These are phyloP conservation scores for Ciconia boyciana DNA, from an alignment of 2,113 vertebrate species.

Conservation along the genomic window DNA sequence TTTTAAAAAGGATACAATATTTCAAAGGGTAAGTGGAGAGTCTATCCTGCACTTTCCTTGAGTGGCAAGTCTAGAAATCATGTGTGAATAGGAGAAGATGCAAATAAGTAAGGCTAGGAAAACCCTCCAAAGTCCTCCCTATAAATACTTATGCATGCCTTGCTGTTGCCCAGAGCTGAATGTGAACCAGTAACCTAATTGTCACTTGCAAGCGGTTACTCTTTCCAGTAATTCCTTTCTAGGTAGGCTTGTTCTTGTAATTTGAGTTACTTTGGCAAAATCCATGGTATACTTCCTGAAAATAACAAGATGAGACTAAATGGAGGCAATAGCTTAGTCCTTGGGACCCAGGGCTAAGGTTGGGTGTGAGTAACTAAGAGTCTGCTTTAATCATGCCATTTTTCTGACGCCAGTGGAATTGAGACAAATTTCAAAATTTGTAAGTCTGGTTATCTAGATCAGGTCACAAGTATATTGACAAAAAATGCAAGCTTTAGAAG, in stretches of 20 bases:
- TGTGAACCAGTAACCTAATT: neutral
- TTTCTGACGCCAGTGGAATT: neutral
- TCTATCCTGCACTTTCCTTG: neutral
- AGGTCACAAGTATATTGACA: neutral
- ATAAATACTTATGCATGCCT: neutral
- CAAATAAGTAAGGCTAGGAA: neutral
- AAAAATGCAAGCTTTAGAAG: neutral
- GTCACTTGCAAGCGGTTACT: neutral
- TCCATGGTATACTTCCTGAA: neutral
- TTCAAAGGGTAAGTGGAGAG: neutral
- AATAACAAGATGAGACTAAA: neutral
- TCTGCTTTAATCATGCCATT: neutral
- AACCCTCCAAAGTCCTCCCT: neutral
- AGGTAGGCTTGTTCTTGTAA: neutral
- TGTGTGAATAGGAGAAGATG: neutral
- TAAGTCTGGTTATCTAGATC: neutral
- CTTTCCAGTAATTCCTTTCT: neutral
- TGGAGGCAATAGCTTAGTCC: neutral
- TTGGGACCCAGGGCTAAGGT: neutral
- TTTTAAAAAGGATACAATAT: neutral
- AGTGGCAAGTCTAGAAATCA: neutral
- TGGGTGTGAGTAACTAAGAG: neutral
- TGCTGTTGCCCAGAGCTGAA: neutral
- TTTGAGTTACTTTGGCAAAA: neutral
- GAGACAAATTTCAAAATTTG: neutral